Evolutionary conservation across 1,140 invertebrate species (phyloP), one percentile per base, ranked within the genome.

Genomic region (Aphis gossypii): DNA sequence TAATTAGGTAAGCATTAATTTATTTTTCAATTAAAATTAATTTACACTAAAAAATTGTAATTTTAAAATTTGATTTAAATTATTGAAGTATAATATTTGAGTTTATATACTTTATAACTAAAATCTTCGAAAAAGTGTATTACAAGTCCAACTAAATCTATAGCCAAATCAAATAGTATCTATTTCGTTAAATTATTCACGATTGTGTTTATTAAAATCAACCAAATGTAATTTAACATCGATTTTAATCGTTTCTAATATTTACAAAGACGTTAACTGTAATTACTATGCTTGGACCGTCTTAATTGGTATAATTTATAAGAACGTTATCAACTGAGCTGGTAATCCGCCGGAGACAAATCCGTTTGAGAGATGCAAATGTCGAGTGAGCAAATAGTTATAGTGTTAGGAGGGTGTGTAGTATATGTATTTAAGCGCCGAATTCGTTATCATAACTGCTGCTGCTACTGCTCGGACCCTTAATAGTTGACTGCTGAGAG

Each of bases 391-490:
- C 87, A 54, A 89, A 87, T 35, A 6, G 46, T n/a, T 35, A 30
- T 48, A 25, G 86, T 48, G 20, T 48, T n/a, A 21, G 20, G 48
- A 89, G n/a, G 48, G 68, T n/a, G 38, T 46, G n/a, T 82, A 48
- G 48, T 83, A 92, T 51, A 35, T 92, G 91, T 92, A 84, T 48
- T 92, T 92, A 82, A 92, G 91, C 68, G 91, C 68, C 91, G 51
- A 92, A 92, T 82, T 92, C 76, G 91, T 92, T 92, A 92, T 92
- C 91, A 83, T 83, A 83, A 92, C 91, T 83, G n/a, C 68, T 76
- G 38, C 46, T 68, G 44, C 90, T 82, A n/a, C 41, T 68, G 38
- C 46, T 91, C 44, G 91, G 91, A 92, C 91, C 91, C 68, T 92
- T 83, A 48, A 68, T 2, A 68, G 60, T 38, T n/a, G 38, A 38